These are phyloP conservation scores for Laterallus jamaicensis DNA, from an alignment of 2,113 vertebrate genomes.

Conservation along the genomic window DNA sequence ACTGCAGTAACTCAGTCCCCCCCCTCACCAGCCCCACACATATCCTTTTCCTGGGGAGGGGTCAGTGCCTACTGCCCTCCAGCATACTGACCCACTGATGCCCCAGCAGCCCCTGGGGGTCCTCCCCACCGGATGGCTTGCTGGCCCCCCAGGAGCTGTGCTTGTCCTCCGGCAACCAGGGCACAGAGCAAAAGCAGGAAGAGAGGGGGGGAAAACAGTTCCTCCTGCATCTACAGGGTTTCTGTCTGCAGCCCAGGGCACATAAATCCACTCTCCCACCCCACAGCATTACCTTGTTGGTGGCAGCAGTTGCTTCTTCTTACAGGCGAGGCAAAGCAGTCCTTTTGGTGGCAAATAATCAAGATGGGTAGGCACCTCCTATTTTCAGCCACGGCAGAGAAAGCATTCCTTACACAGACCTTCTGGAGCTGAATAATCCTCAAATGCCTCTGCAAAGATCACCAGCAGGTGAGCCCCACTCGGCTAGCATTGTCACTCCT, in stretches of 20 bases:
- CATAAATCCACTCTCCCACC: not conserved
- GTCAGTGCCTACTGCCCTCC: not conserved
- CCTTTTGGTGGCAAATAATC: conserved; percentile 1
- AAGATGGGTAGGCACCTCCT: conserved; percentile 21
- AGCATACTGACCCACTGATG: not conserved
- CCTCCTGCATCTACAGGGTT: not conserved
- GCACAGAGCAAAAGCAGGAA: not conserved
- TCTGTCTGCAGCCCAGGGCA: not conserved
- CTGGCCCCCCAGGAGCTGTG: not conserved
- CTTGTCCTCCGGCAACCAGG: not conserved
- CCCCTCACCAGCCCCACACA: not conserved
- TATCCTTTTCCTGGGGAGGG: not conserved
- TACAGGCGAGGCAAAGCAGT: not conserved
- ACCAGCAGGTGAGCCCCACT: conserved; percentile 59
- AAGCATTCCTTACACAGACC: conserved; percentile 24
- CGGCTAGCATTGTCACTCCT: conserved; percentile 32
- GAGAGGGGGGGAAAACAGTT: not conserved
- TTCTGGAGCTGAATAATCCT: conserved; percentile 57
- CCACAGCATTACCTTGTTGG: conserved; percentile 17
- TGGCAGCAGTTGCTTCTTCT: not conserved
- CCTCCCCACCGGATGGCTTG: not conserved
- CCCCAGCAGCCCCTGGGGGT: not conserved
- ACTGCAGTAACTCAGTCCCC: accelerated
- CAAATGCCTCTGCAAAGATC: conserved; percentile 65
- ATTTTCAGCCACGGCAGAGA: conserved; percentile 21